Base-by-base conservation (phyloP, 2,113 vertebrate species). In the Dipodomys ordii region DNA sequence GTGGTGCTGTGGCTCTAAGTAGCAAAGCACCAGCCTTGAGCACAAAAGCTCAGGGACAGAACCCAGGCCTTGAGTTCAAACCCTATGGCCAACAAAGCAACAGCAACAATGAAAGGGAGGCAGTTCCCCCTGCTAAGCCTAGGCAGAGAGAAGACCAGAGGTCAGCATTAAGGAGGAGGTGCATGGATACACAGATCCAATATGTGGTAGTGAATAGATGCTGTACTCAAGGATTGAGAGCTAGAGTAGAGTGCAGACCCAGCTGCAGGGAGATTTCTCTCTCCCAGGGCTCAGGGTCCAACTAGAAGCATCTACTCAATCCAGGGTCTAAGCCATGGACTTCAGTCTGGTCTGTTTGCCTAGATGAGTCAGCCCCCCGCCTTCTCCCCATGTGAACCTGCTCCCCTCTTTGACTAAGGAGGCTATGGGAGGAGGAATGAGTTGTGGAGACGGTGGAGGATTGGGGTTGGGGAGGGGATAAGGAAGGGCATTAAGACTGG, bases 171-270 rank as follows among this genome's bases (percentile, higher is more conserved):
- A 22, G 74, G 44, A 80, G 35, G 80, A 9, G 28, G 20, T 28
- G 44, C 22, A n/a, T 15, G 35, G 25, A 23, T 28, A 8, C 12
- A 2, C 1, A 25, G 18, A 11, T 20, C 46, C 12, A 49, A 60
- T 0, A 0, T 25, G 3, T 23, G 8, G 44, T 16, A 46, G 1
- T 28, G 49, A 6, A 0, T 27, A 30, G 85, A 78, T 0, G 0
- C 22, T 0, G 13, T 30, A 32, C 0, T 0, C 53, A 81, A 90
- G 46, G 4, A 73, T 44, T 62, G 83, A 18, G 62, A 67, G 25
- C 23, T 18, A 2, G 25, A 25, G n/a, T 44, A n/a, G 69, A 27
- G 22, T 71, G 68, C 19, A 6, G n/a, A 7, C 2, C 22, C 12
- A 27, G 62, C 64, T 80, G 74, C 46, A 6, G 23, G n/a, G 81